Percentiles rank a stretch among this genome's conserved stretches.
phyloP scores from a whole-genome alignment of 2,113 vertebrate genomes.

The Montifringilla adamsi region DNA sequence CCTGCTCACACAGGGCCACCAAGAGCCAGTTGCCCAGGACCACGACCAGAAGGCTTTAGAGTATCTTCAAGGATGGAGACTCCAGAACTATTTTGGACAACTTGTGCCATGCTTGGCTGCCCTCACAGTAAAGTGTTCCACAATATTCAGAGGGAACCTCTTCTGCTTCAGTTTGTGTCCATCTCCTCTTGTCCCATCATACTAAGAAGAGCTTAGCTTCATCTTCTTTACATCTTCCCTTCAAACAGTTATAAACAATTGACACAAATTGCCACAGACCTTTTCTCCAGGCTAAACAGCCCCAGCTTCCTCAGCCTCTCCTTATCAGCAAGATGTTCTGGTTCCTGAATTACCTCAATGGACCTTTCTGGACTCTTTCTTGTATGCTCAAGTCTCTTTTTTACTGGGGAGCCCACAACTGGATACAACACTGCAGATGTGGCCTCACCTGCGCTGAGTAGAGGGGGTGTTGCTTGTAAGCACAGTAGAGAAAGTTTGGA shows the following conservation, averaged over 20 bases:
- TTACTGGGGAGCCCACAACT: background rate
- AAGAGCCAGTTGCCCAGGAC: background rate
- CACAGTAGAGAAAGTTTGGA: background rate
- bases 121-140: background rate
- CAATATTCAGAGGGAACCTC: accelerated
- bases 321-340: background rate
- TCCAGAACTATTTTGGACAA: background rate
- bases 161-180: background rate
- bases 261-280: accelerated
- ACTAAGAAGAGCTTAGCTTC: background rate
- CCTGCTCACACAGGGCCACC: background rate
- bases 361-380: background rate
- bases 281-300: background rate
- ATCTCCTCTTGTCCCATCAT: background rate
- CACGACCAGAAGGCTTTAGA: background rate
- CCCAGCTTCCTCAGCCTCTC: background rate
- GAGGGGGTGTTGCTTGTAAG: background rate
- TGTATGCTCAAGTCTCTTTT: background rate
- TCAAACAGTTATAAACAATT: background rate
- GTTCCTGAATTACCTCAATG: background rate
- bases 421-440: background rate
- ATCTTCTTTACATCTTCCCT: background rate
- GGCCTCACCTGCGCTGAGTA: background rate
- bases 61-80: background rate
- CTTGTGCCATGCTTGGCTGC: background rate